Percentiles rank a stretch among this genome's conserved stretches.
Conservation (phyloP, 2,888 invertebrate genomes). For the Theretra japonica region DNA sequence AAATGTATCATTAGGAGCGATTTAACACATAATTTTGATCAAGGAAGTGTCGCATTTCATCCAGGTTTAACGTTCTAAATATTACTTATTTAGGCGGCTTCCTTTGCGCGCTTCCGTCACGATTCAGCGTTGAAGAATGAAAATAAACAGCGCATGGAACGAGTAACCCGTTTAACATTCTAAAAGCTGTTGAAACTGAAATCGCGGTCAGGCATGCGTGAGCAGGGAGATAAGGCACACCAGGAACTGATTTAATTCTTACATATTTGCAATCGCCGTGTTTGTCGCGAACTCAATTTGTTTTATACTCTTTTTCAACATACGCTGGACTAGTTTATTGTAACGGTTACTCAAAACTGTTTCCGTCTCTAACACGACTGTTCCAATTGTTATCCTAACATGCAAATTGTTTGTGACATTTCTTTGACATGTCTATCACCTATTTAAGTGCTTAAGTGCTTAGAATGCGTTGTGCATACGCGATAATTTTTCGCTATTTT, state of each 20-base stretch:
- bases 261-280: constrained; percentile 16
- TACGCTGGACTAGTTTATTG: not conserved
- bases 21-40: constrained; percentile 10
- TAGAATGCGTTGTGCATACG: not conserved
- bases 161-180: constrained; percentile 28
- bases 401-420: not conserved
- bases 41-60: constrained; percentile 21
- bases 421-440: too few species aligned
- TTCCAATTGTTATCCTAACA: not conserved
- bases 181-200: constrained; percentile 39
- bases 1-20: constrained; percentile 14
- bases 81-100: constrained; percentile 8
- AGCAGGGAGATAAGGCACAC: constrained; percentile 61
- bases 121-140: constrained; percentile 15
- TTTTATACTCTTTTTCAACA: not conserved
- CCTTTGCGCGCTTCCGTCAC: constrained; percentile 24
- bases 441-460: too few species aligned
- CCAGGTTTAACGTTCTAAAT: constrained; percentile 14
- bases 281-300: constrained; percentile 4
- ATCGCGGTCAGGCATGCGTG: constrained; percentile 47
- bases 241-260: constrained; percentile 52
- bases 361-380: not conserved
- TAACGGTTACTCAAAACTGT: constrained; percentile 21
- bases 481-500: not conserved
- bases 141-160: constrained; percentile 7